Evolutionary conservation across 2,888 invertebrate genomes (phyloP).

Genomic region (Tipula vernalis): DNA sequence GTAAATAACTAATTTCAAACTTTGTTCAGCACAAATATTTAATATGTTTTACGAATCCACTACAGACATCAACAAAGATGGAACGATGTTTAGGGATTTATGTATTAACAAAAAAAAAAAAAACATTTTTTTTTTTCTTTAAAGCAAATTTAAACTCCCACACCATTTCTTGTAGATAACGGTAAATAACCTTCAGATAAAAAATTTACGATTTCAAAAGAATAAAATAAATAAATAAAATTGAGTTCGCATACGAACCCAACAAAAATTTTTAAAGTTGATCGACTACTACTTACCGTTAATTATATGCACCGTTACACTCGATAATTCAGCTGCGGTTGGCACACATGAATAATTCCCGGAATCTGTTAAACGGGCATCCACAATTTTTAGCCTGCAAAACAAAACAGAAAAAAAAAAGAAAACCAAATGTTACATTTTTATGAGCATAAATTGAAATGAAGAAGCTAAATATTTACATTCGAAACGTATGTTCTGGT

Average conservation of each 20-base stretch:
- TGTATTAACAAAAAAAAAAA: not conserved
- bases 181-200: not conserved
- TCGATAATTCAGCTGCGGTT: constrained; percentile 70
- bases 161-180: not conserved
- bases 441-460: not conserved
- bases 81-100: not conserved
- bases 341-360: constrained; percentile 85
- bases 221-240: not conserved
- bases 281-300: constrained; percentile 48
- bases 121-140: not conserved
- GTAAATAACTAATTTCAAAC: not conserved
- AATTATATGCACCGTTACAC: constrained; percentile 79
- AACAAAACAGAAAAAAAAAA: constrained; percentile 6
- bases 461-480: not conserved
- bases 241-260: not conserved
- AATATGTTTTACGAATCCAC: not conserved
- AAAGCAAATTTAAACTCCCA: not conserved
- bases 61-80: not conserved
- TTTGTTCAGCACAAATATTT: not conserved
- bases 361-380: constrained; percentile 62
- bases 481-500: not conserved
- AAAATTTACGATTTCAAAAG: not conserved
- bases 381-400: constrained; percentile 53
- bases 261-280: not conserved
- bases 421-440: not conserved